phyloP scores from a whole-genome alignment of 2,797 vertebrate species.

The Synaphobranchus kaupii region DNA sequence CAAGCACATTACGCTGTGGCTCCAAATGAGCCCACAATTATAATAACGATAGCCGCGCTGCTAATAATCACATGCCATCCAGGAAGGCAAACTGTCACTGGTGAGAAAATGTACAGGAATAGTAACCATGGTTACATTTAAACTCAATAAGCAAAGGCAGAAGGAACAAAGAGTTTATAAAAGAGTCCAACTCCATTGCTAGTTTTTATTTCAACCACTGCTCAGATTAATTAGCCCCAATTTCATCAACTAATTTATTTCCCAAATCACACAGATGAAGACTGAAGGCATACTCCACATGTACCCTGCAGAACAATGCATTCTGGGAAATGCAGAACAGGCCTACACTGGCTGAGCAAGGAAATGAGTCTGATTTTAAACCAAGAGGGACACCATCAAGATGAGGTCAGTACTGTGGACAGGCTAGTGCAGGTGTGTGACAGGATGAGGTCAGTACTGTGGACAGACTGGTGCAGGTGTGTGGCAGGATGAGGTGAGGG shows the following conservation, averaged over 20 bases:
- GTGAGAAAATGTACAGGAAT: neutral
- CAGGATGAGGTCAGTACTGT: neutral
- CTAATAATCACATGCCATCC: neutral
- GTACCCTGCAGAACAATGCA: too few species aligned
- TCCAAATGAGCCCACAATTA: neutral
- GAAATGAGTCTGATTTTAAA: neutral
- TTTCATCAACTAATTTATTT: too few species aligned
- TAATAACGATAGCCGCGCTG: neutral
- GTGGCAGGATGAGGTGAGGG: neutral
- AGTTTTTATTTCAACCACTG: neutral
- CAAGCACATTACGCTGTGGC: neutral
- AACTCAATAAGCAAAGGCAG: neutral
- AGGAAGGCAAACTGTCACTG: neutral
- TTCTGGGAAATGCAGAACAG: too few species aligned
- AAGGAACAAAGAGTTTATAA: neutral
- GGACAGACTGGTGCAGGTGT: too few species aligned
- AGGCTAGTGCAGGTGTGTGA: neutral
- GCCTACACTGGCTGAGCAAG: too few species aligned
- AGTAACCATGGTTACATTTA: neutral
- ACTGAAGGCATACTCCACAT: too few species aligned
- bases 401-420: neutral
- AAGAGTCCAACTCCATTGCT: neutral
- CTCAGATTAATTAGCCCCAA: too few species aligned
- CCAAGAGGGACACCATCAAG: neutral
- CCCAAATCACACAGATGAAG: too few species aligned